Base-by-base conservation (phyloP, 2,113 vertebrate genomes). In the Carettochelys insculpta region DNA sequence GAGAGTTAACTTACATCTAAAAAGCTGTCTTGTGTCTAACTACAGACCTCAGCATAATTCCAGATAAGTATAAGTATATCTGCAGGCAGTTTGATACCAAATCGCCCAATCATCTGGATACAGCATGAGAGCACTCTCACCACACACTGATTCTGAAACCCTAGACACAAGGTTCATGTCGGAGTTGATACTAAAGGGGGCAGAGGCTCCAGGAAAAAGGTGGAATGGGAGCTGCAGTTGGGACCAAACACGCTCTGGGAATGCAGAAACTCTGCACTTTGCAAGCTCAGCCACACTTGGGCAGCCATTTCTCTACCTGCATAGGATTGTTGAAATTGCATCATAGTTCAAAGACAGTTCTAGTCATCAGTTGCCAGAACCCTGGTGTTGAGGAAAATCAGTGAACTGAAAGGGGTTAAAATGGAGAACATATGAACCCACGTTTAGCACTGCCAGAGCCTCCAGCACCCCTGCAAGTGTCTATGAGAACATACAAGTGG, bases 11-110 rank as follows among this genome's bases (percentile, higher is more conserved):
- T 77, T 86, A 51, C 52, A 83, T 53, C 38, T 11, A 45, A 58
- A 85, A 90, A 91, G 34, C 2, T 65, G 52, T 85, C 77, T 83
- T 53, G 71, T 47, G 84, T 94, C 48, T 58, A 88, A 90, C 29
- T 20, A 75, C 4, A 45, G 34, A 87, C 48, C 41, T 73, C 47
- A 5, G 19, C 19, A 54, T 0, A 80, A 24, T 47, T 53, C n/a
- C 71, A 56, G 22, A 1, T 73, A 52, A 85, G 84, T 82, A 1
- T 73, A 52, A 85, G 84, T 82, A 16, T 20, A 79, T 50, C 14
- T 41, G 51, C 77, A 79, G 34, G n/a, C 5, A 87, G 29, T 82
- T 80, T 10, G 20, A 73, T 81, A 88, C 2, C 29, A 25, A 51
- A 54, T 12, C 85, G 24, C 41, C 31, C 34, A 48, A 17, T 6